Evolutionary conservation across 2,888 invertebrate species (phyloP).

Genomic region (Yponomeuta plumbellus): DNA sequence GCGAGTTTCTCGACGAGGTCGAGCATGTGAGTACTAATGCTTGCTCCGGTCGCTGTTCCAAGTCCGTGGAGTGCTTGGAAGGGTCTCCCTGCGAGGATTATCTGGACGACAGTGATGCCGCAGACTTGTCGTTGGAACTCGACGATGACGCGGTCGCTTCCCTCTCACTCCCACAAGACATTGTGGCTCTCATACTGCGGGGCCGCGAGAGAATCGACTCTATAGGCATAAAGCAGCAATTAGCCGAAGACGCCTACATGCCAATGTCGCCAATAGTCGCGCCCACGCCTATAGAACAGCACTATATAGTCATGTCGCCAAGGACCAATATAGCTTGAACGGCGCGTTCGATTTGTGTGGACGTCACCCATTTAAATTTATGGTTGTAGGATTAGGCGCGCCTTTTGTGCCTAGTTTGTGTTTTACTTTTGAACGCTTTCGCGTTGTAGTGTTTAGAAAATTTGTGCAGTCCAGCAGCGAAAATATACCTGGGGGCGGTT

Average conservation of each 20-base stretch:
- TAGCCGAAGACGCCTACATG: constrained; percentile 53
- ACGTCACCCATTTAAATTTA: constrained; percentile 17
- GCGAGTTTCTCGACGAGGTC: constrained; percentile 62
- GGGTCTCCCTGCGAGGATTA: constrained; percentile 32
- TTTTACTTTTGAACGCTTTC: background rate
- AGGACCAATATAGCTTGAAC: constrained; percentile 52
- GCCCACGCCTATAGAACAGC: constrained; percentile 45
- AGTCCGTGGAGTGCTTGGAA: constrained; percentile 63
- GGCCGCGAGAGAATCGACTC: constrained; percentile 44
- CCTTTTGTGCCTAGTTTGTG: constrained; percentile 2
- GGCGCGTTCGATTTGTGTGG: constrained; percentile 20
- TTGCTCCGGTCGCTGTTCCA: constrained; percentile 49
- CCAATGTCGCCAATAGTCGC: constrained; percentile 64
- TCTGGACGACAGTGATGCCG: constrained; percentile 38
- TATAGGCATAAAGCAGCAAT: constrained; percentile 37
- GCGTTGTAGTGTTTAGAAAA: background rate
- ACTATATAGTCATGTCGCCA: constrained; percentile 67
- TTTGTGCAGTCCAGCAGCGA: too few relatives aligned
- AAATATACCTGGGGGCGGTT: too few relatives aligned
- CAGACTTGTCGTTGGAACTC: constrained; percentile 51
- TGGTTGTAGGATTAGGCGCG: background rate
- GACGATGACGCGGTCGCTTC: constrained; percentile 47
- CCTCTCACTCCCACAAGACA: constrained; percentile 54
- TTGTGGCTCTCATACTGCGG: constrained; percentile 54
- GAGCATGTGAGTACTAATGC: constrained; percentile 34